phyloP scores from a whole-genome alignment of 2,888 invertebrate species.

The Pandemis cinnamomeana region DNA sequence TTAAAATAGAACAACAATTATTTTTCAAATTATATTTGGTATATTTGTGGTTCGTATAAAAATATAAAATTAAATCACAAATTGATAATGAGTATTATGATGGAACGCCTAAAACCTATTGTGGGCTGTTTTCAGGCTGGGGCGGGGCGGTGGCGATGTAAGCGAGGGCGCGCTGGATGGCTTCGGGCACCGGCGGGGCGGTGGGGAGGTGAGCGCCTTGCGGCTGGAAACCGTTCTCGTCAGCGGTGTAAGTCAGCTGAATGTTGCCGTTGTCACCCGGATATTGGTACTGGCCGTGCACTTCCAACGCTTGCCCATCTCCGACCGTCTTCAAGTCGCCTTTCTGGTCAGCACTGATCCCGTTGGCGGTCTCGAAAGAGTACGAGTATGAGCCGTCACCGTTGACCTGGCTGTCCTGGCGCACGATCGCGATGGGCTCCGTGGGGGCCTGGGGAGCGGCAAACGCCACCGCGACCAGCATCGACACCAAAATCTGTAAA shows the following conservation, averaged over 20 bases:
- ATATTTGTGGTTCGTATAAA: slow-evolving; percentile 56
- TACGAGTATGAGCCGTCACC: slow-evolving; percentile 86
- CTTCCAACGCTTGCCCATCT: slow-evolving; percentile 81
- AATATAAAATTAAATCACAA: slow-evolving; percentile 58
- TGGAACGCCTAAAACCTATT: slow-evolving; percentile 52
- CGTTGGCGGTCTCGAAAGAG: slow-evolving; percentile 87
- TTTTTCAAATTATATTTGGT: slow-evolving; percentile 30
- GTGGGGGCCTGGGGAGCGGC: slow-evolving; percentile 73
- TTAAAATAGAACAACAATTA: slow-evolving; percentile 31
- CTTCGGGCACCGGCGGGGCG: slow-evolving; percentile 88
- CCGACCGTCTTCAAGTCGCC: slow-evolving; percentile 86
- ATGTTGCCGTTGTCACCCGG: slow-evolving; percentile 87
- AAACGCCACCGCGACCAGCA: slow-evolving; percentile 66
- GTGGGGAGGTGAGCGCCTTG: slow-evolving; percentile 86
- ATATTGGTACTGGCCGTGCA: slow-evolving; percentile 87
- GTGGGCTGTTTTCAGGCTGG: slow-evolving; percentile 56
- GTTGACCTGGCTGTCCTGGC: slow-evolving; percentile 84
- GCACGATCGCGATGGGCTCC: slow-evolving; percentile 81
- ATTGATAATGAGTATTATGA: slow-evolving; percentile 55
- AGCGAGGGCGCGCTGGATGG: slow-evolving; percentile 87
- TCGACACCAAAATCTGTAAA: slow-evolving; percentile 70
- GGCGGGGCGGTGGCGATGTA: slow-evolving; percentile 87
- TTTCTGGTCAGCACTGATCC: slow-evolving; percentile 85
- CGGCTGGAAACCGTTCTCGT: slow-evolving; percentile 89
- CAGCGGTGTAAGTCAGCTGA: slow-evolving; percentile 87